Conservation (phyloP, 2,113 vertebrate genomes). For the Gasterosteus aculeatus region DNA sequence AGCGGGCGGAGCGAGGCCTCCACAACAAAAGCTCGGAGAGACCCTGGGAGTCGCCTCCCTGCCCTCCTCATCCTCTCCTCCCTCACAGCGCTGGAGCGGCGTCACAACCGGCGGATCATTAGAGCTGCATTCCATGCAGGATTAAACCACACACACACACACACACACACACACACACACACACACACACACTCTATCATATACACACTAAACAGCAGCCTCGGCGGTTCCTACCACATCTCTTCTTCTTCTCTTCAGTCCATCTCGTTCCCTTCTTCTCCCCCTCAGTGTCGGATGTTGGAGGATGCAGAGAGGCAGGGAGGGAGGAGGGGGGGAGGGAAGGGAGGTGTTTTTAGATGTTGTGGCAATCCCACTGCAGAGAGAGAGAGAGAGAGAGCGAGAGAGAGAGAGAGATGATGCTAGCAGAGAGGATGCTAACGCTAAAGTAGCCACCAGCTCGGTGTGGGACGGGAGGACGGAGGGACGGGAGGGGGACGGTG, state of each 20-base stretch:
- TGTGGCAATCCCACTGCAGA: constrained; percentile 63
- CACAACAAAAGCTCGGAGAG: constrained; percentile 67
- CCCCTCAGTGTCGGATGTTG: constrained; percentile 87
- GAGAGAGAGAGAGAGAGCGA: constrained; percentile 33
- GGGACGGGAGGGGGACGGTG: constrained; percentile 61
- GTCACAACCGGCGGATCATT: constrained; percentile 55
- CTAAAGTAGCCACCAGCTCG: constrained; percentile 90
- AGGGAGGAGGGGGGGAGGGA: constrained; percentile 82
- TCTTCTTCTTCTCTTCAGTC: constrained; percentile 75
- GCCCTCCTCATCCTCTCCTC: background rate
- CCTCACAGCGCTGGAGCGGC: constrained; percentile 18
- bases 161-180: constrained; percentile 32
- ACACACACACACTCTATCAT: constrained; percentile 19
- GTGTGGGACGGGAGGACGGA: constrained; percentile 71
- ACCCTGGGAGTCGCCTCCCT: constrained; percentile 56
- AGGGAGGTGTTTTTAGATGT: constrained; percentile 84
- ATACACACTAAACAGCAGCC: constrained; percentile 35
- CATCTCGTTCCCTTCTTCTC: constrained; percentile 73
- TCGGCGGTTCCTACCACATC: constrained; percentile 86
- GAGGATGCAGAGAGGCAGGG: constrained; percentile 63
- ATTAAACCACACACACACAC: constrained; percentile 41
- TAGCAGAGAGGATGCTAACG: constrained; percentile 84
- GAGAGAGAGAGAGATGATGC: constrained; percentile 61
- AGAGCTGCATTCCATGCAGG: constrained; percentile 53
- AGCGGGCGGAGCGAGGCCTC: constrained; percentile 62